These are phyloP conservation scores for Morbakka virulenta DNA, from an alignment of 30 jellyfish, hydroid and myxozoan species.

Conservation along the genomic window DNA sequence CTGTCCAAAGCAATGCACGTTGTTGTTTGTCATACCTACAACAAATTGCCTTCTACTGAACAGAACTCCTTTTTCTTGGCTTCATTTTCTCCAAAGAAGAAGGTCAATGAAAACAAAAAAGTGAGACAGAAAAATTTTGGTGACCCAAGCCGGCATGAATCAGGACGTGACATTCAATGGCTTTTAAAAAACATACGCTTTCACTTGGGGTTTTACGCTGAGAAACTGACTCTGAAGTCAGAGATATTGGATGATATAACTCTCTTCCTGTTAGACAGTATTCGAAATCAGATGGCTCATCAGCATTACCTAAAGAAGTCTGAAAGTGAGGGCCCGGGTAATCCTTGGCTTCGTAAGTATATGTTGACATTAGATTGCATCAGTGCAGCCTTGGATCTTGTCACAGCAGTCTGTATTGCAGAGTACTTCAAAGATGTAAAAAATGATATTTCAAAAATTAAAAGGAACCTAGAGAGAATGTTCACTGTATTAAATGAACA, in stretches of 20 bases:
- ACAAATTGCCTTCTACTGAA: background rate
- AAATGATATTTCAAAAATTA: background rate
- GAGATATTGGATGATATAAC: background rate
- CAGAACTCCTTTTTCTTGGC: background rate
- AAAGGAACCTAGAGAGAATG: slow-evolving; percentile 1
- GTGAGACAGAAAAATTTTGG: background rate
- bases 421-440: background rate
- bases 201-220: background rate
- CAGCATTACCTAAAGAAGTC: slow-evolving; percentile 6
- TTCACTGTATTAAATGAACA: background rate
- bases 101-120: background rate
- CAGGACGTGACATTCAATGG: slow-evolving; percentile 25
- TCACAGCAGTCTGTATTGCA: background rate
- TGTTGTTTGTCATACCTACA: background rate
- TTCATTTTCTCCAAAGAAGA: background rate
- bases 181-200: background rate
- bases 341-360: slow-evolving; percentile 16
- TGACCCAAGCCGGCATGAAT: background rate
- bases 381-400: slow-evolving; percentile 2
- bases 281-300: slow-evolving; percentile 13
- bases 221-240: background rate
- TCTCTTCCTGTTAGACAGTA: background rate
- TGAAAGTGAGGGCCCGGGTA: slow-evolving; percentile 4
- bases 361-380: background rate
- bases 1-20: slow-evolving; percentile 10